Evolutionary conservation across 2,113 vertebrate genomes (phyloP), one percentile per base, ranked within the genome.

Genomic region (Megaceryle torquata): DNA sequence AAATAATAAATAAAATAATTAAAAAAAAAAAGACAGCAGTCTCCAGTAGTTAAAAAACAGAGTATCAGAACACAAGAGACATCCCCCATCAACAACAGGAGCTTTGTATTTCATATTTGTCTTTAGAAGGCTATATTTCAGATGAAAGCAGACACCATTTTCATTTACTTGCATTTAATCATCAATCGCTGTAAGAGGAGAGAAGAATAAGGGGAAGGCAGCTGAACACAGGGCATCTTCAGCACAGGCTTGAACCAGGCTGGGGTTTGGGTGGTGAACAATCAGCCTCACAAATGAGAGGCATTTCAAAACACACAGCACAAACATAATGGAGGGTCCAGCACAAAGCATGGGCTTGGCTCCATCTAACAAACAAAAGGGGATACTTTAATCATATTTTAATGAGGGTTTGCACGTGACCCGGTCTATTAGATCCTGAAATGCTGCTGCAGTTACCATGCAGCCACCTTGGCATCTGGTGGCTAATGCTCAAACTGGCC

Each of bases 361-460:
- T 95, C 74, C 83, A 53, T 61, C 0, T 33, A 71, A 60, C 81
- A 86, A 88, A 90, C 92, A 95, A 88, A 93, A 95, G 89, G 70
- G 60, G 78, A 87, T 35, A 95, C 81, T 92, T 95, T 78, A 95
- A 93, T 95, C 84, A 18, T 71, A 68, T 93, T 95, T 95, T 93
- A 95, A 96, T 87, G 74, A 95, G 89, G 65, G 53, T 71, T 33
- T 79, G 77, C 91, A 92, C 50, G 35, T 86, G 87, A 95, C 92
- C 74, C 20, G 65, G 33, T 79, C 95, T 77, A 64, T 86, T 72
- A 91, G 83, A 87, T 9, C 64, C 80, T 60, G 80, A 94, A 92
- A 88, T 51, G 77, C 51, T 88, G 83, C 67, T 61, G 88, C 74
- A 71, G 87, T 69, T 71, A 68, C 78, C 65, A 82, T 5, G 70